These are phyloP conservation scores for Periphyllus acericola DNA, from an alignment of 2,888 invertebrate genomes.

Conservation along the genomic window DNA sequence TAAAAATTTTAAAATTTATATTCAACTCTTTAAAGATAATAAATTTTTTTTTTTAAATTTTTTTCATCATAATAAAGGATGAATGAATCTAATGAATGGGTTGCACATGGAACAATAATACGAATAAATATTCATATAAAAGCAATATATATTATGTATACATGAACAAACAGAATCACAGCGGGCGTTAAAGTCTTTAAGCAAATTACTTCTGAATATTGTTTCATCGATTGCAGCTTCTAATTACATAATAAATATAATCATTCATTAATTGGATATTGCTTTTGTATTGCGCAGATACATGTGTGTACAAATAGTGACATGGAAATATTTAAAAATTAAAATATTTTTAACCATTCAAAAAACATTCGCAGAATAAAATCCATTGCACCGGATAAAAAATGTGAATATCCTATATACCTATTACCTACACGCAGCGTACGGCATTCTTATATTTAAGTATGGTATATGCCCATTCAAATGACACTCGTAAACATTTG, in stretches of 20 bases:
- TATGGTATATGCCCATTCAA: background rate
- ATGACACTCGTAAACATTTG: background rate
- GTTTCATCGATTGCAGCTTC: background rate
- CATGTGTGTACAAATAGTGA: background rate
- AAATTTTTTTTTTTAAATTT: background rate
- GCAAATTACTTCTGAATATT: background rate
- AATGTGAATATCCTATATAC: background rate
- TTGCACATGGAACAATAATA: background rate
- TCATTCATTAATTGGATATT: slow-evolving; percentile 26
- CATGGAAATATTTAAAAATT: background rate
- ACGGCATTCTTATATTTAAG: background rate
- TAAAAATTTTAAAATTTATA: background rate
- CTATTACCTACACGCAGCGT: background rate
- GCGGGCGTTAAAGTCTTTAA: slow-evolving; percentile 49
- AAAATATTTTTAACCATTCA: background rate
- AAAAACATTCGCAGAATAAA: background rate
- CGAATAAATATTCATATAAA: background rate
- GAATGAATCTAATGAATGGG: background rate
- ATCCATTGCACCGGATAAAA: background rate
- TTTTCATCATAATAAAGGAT: background rate
- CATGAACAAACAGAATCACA: background rate
- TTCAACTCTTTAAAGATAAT: background rate
- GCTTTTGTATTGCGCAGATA: background rate
- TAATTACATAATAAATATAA: slow-evolving; percentile 1
- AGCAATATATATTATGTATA: background rate